Evolutionary conservation across 2,888 invertebrate genomes (phyloP).

Genomic region (Drosophila bunnanda): DNA sequence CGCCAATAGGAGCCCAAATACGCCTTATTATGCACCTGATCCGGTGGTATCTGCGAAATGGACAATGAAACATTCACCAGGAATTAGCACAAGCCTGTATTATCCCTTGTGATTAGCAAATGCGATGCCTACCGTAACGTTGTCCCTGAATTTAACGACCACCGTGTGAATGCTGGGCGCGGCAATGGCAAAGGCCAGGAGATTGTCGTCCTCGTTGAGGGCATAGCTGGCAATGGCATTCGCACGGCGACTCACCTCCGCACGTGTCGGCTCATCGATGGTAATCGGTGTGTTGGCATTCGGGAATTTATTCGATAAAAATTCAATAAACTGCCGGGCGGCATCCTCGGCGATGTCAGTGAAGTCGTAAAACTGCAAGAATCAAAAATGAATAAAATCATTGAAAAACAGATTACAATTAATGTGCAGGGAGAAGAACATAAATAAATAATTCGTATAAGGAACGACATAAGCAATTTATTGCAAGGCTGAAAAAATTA

Average conservation of each 20-base stretch:
- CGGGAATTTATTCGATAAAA: conserved; percentile 81
- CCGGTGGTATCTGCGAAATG: conserved; percentile 79
- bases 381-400: not conserved
- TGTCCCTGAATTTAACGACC: conserved; percentile 85
- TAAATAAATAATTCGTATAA: conserved; percentile 1
- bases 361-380: conserved; percentile 83
- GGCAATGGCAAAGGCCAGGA: conserved; percentile 84
- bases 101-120: conserved; percentile 12
- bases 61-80: not conserved
- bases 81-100: conserved; percentile 1
- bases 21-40: conserved; percentile 83
- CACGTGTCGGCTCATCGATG: conserved; percentile 78
- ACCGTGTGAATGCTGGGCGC: conserved; percentile 84
- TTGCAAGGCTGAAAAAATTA: not conserved
- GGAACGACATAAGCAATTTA: not conserved
- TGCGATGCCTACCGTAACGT: conserved; percentile 81
- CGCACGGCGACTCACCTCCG: conserved; percentile 83
- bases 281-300: conserved; percentile 65
- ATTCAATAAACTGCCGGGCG: conserved; percentile 84
- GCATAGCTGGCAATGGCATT: conserved; percentile 84
- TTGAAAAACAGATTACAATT: conserved; percentile 23
- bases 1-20: conserved; percentile 85
- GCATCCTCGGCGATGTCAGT: conserved; percentile 83
- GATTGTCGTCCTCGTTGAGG: conserved; percentile 84
- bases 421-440: conserved; percentile 5